Evolutionary conservation across 1,140 invertebrate species (phyloP).

Genomic region (Aphelenchoides fujianensis): DNA sequence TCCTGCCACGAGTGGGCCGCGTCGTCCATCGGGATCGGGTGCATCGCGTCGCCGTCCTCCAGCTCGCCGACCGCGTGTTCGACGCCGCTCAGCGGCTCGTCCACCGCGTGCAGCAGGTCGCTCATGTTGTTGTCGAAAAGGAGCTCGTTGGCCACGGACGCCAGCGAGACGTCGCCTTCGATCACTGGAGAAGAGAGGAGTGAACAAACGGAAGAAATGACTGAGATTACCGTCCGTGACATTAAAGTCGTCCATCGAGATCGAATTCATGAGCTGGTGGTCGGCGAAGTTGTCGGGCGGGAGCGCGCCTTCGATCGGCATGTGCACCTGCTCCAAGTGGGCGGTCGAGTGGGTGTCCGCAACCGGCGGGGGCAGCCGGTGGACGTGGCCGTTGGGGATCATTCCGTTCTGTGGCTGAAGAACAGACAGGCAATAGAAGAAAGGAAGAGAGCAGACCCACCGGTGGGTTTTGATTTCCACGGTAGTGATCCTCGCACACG

Average conservation of each 20-base stretch:
- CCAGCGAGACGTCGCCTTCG: constrained; percentile 12
- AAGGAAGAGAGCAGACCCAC: background rate
- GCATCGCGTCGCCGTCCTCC: constrained; percentile 9
- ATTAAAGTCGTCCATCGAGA: constrained; percentile 23
- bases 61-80: background rate
- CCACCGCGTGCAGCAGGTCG: constrained; percentile 6
- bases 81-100: constrained; percentile 1
- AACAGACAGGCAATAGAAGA: background rate
- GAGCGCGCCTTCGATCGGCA: background rate
- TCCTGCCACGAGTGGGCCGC: constrained; percentile 5
- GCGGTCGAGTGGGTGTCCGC: background rate
- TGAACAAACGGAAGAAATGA: background rate
- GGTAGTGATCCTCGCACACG: constrained; percentile 35
- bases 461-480: constrained; percentile 11
- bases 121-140: constrained; percentile 7
- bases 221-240: constrained; percentile 11
- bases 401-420: background rate
- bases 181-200: constrained; percentile 1
- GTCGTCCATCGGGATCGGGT: background rate
- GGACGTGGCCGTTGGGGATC: background rate
- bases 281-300: background rate
- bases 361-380: background rate
- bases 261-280: constrained; percentile 15
- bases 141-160: constrained; percentile 14
- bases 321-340: too few species aligned